Conservation (phyloP, 2,888 invertebrate species). For the Lepidocyrtinus sp. region DNA sequence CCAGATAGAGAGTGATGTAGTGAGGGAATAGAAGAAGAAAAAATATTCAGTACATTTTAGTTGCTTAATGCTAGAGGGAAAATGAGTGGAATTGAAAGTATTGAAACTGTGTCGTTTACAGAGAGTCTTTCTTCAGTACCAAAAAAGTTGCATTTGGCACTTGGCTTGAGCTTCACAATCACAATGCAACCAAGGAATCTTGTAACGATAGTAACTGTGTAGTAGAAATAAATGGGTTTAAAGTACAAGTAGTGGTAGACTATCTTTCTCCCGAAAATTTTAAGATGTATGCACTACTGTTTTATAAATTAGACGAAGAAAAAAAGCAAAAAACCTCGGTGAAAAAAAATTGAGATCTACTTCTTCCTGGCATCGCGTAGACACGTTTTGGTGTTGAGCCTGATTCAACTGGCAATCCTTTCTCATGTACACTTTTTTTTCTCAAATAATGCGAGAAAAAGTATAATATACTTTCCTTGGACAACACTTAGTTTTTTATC, state of each 20-base stretch:
- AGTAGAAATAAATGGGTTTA: too few relatives aligned
- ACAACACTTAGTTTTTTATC: too few relatives aligned
- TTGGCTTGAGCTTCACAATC: constrained; percentile 28
- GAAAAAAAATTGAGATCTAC: constrained; percentile 54
- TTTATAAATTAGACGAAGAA: background rate
- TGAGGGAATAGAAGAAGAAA: background rate
- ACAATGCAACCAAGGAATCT: constrained; percentile 21
- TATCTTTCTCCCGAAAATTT: too few relatives aligned
- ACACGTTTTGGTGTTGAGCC: constrained; percentile 30
- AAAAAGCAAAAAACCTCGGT: background rate
- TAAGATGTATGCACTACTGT: background rate
- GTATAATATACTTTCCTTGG: too few relatives aligned
- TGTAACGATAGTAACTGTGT: background rate
- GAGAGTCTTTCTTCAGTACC: constrained; percentile 25
- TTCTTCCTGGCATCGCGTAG: constrained; percentile 27
- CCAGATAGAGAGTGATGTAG: background rate
- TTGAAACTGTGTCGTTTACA: constrained; percentile 29
- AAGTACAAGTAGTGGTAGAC: too few relatives aligned
- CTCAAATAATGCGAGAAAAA: too few relatives aligned
- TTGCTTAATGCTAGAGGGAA: constrained; percentile 35
- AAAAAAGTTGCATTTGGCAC: constrained; percentile 52
- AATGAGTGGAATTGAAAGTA: constrained; percentile 45
- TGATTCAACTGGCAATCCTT: constrained; percentile 53
- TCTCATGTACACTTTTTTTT: too few relatives aligned
- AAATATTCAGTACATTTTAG: constrained; percentile 55